phyloP scores from a whole-genome alignment of 2,113 vertebrate species.

The Hydropotes inermis region DNA sequence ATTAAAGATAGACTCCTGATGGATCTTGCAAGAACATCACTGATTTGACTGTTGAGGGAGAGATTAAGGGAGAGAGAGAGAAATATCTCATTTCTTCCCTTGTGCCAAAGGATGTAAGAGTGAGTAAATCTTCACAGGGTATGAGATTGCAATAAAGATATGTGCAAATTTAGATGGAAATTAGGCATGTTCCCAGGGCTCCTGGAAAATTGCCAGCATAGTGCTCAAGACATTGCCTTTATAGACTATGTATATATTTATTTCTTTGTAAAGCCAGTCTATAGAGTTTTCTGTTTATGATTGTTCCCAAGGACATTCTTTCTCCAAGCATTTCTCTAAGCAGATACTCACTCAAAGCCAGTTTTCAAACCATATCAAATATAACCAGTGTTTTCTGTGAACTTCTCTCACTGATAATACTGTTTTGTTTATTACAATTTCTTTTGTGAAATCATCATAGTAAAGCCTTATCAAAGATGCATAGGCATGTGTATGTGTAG shows the following conservation, averaged over 20 bases:
- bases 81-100: conserved; percentile 21
- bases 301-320: conserved; percentile 73
- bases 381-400: conserved; percentile 50
- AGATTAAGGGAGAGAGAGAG: neutral
- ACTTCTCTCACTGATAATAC: conserved; percentile 39
- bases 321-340: conserved; percentile 60
- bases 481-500: neutral
- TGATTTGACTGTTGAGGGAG: neutral
- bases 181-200: conserved; percentile 78
- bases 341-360: conserved; percentile 61
- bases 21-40: neutral
- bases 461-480: conserved; percentile 10
- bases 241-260: conserved; percentile 72
- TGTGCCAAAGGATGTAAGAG: conserved; percentile 58
- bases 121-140: conserved; percentile 72
- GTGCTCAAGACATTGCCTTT: conserved; percentile 61
- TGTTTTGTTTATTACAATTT: conserved; percentile 40
- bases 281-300: conserved; percentile 68
- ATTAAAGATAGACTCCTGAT: conserved; percentile 5
- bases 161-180: conserved; percentile 76
- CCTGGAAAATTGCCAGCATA: conserved; percentile 71
- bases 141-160: conserved; percentile 72
- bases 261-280: conserved; percentile 69
- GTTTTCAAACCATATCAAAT: conserved; percentile 62
- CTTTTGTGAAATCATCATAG: conserved; percentile 27